Evolutionary conservation across 2,113 vertebrate genomes (phyloP).

Genomic region (Euleptes europaea): DNA sequence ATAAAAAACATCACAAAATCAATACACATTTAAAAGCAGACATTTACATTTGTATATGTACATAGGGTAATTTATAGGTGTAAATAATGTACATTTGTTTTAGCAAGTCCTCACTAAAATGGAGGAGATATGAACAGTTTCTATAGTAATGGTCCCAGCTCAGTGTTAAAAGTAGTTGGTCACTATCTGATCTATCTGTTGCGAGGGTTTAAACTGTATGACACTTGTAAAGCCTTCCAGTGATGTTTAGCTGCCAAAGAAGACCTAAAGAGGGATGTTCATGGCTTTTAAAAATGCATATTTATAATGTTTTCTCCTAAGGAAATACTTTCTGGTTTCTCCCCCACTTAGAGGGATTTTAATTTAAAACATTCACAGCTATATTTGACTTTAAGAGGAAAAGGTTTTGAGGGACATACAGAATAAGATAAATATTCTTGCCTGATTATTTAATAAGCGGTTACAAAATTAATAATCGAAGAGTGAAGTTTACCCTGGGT

Average conservation of each 20-base stretch:
- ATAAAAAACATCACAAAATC: no score
- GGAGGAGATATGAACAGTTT: not conserved
- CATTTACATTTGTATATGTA: no score
- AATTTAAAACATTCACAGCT: not conserved
- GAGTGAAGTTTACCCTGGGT: conserved; percentile 74
- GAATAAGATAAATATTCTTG: not conserved
- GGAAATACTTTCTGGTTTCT: not conserved
- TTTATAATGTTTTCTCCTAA: not conserved
- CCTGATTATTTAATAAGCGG: conserved; percentile 3
- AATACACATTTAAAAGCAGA: no score
- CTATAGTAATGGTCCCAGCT: not conserved
- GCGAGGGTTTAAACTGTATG: not conserved
- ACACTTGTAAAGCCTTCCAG: not conserved
- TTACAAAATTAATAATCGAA: not conserved
- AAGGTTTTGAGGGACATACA: not conserved
- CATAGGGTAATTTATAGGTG: no score
- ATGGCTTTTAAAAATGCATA: not conserved
- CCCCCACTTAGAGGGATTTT: not conserved
- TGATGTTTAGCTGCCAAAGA: not conserved
- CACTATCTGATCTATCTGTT: not conserved
- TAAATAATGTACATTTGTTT: no score
- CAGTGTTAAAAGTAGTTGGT: not conserved
- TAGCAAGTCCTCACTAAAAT: not conserved
- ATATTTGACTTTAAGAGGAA: not conserved
- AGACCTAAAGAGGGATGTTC: not conserved